phyloP scores from a whole-genome alignment of 2,113 vertebrate species.

The Hippocampus mohnikei region DNA sequence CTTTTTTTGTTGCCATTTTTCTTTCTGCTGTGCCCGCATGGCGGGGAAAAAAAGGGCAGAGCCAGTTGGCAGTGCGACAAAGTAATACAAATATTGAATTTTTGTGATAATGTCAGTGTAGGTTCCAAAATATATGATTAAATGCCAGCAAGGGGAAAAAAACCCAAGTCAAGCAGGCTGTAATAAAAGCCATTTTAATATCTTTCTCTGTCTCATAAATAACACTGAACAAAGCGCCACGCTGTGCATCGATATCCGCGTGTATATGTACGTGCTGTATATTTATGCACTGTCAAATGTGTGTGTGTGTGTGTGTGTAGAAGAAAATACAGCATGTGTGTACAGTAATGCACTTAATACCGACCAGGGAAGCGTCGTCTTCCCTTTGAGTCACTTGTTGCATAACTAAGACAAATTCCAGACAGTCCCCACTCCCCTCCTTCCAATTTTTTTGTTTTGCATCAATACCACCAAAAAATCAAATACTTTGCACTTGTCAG shows the following conservation, averaged over 20 bases:
- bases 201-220: background rate
- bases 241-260: background rate
- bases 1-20: no score
- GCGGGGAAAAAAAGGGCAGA: no score
- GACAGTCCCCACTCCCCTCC: slow-evolving; percentile 34
- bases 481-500: background rate
- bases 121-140: background rate
- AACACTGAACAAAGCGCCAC: background rate
- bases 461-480: background rate
- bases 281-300: background rate
- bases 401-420: slow-evolving; percentile 65
- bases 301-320: slow-evolving; percentile 22
- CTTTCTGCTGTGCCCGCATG: no score
- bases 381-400: slow-evolving; percentile 66
- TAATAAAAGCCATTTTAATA: slow-evolving; percentile 4
- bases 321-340: slow-evolving; percentile 76
- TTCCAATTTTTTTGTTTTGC: slow-evolving; percentile 5
- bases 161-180: background rate
- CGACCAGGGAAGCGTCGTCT: slow-evolving; percentile 57
- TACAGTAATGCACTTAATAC: slow-evolving; percentile 73
- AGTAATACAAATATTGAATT: no score
- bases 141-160: background rate
- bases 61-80: no score
- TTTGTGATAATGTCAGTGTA: no score
- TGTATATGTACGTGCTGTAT: background rate